phyloP scores from a whole-genome alignment of 2,888 invertebrate genomes.

The Phytoseiulus persimilis region DNA sequence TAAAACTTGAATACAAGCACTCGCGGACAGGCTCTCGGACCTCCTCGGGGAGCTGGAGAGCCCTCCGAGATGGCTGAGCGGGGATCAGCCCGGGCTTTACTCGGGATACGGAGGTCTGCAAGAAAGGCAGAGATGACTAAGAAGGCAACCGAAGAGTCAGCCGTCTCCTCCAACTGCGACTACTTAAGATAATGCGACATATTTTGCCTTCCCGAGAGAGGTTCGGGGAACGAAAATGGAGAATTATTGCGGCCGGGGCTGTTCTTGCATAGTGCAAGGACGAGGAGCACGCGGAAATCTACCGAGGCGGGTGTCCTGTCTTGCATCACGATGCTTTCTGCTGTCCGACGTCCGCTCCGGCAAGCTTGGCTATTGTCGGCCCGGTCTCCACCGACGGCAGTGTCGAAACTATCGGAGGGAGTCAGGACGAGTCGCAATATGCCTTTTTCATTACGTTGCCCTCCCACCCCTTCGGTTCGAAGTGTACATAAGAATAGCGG shows the following conservation, averaged over 20 bases:
- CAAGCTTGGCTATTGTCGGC: neutral
- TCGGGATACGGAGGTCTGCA: neutral
- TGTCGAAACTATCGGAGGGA: neutral
- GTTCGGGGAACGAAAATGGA: neutral
- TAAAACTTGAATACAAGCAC: too few species aligned
- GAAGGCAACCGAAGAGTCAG: neutral
- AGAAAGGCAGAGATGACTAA: neutral
- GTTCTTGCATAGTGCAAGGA: neutral
- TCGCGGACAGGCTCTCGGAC: too few species aligned
- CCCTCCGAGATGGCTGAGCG: neutral
- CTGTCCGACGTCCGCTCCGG: neutral
- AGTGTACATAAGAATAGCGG: neutral
- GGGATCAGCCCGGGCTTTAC: neutral
- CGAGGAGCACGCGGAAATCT: neutral
- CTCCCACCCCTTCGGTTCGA: neutral
- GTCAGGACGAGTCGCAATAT: neutral
- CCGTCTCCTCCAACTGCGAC: neutral
- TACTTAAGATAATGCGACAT: neutral
- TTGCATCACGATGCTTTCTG: neutral
- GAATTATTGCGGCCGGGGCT: neutral
- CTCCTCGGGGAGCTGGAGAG: neutral
- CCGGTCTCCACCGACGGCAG: neutral
- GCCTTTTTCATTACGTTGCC: neutral
- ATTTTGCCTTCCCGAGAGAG: neutral
- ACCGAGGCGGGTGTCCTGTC: neutral